phyloP scores from a whole-genome alignment of 2,888 invertebrate genomes.

The Gasteruption jaculator region DNA sequence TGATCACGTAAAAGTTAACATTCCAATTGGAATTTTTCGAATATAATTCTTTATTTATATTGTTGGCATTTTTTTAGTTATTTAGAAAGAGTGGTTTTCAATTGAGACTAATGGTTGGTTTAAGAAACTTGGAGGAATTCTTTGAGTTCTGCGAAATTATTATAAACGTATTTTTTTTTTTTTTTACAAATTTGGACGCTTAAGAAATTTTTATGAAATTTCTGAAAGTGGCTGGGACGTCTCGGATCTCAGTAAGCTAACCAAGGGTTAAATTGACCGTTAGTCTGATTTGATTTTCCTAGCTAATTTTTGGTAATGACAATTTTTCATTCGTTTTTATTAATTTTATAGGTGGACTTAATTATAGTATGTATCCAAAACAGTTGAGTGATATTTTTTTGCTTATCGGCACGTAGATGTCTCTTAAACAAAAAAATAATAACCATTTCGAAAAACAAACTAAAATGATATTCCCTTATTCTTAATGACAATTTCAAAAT shows the following conservation, averaged over 20 bases:
- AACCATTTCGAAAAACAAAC: conserved; percentile 5
- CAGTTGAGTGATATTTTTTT: conserved; percentile 31
- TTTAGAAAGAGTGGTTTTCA: no score
- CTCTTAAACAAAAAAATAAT: conserved; percentile 13
- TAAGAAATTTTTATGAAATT: no score
- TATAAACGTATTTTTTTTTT: neutral
- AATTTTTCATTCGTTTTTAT: conserved; percentile 10
- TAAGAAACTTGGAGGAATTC: no score
- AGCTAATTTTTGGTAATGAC: no score
- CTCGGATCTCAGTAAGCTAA: no score
- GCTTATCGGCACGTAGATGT: conserved; percentile 31
- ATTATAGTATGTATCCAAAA: conserved; percentile 39
- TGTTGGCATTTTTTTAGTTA: neutral
- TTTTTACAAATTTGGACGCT: neutral
- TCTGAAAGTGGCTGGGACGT: no score
- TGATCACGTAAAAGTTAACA: neutral
- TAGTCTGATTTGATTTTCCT: neutral
- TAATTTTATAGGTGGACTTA: conserved; percentile 36
- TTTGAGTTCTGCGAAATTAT: no score
- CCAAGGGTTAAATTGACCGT: no score
- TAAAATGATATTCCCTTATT: neutral
- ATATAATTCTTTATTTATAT: conserved; percentile 2
- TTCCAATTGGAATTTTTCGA: conserved; percentile 13
- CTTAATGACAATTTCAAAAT: neutral
- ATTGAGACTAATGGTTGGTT: no score